Evolutionary conservation across 2,113 vertebrate genomes (phyloP).

Genomic region (Elephas maximus): DNA sequence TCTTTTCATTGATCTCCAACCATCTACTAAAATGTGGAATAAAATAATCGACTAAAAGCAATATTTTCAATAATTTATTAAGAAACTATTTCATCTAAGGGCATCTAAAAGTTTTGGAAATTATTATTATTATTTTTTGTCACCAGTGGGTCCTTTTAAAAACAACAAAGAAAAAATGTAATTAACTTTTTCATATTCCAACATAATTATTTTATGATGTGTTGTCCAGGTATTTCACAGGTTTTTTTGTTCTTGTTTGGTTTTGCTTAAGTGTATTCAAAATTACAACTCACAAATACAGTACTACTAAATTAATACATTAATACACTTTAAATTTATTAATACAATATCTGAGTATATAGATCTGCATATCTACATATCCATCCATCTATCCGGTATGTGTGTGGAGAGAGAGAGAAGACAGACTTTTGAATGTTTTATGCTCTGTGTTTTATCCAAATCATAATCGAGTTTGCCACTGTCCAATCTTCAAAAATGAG

Average conservation of each 20-base stretch:
- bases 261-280: not conserved
- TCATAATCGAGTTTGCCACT: not conserved
- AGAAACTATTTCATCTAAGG: not conserved
- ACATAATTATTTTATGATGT: not conserved
- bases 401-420: not conserved
- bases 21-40: not conserved
- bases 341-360: not conserved
- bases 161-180: not conserved
- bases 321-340: not conserved
- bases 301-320: not conserved
- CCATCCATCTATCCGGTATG: not conserved
- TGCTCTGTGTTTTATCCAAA: not conserved
- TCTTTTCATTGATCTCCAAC: not conserved
- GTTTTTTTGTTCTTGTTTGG: not conserved
- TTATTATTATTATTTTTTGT: not conserved
- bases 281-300: not conserved
- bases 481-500: conserved; percentile 21
- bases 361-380: not conserved
- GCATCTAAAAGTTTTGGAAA: not conserved
- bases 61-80: not conserved
- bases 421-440: not conserved
- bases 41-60: not conserved
- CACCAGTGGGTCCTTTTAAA: not conserved
- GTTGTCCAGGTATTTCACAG: not conserved
- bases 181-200: not conserved